Percentiles rank a stretch among this genome's conserved stretches.
These are phyloP conservation scores for Sakesphorus luctuosus DNA, from an alignment of 2,113 vertebrate genomes.

Conservation along the genomic window DNA sequence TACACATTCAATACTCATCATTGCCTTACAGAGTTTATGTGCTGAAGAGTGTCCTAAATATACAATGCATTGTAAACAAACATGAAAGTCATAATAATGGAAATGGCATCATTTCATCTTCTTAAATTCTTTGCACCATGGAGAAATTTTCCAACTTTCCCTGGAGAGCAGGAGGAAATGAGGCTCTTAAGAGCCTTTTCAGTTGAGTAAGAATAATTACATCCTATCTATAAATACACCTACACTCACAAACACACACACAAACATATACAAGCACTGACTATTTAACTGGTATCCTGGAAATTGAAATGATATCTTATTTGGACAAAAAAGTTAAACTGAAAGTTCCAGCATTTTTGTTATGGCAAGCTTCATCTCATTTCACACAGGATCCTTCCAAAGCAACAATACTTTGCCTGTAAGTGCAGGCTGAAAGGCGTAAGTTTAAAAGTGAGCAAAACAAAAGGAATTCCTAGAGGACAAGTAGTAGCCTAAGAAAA, in stretches of 20 bases:
- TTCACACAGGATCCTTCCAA: not conserved
- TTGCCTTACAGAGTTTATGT: not conserved
- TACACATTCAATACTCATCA: not conserved
- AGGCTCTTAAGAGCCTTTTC: not conserved
- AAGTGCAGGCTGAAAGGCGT: not conserved
- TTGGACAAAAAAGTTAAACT: not conserved
- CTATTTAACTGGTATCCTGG: not conserved
- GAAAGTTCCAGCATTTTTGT: not conserved
- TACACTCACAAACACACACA: not conserved
- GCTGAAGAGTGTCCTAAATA: not conserved
- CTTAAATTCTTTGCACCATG: not conserved
- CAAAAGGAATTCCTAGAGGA: not conserved
- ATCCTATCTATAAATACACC: not conserved
- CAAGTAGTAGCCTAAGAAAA: not conserved
- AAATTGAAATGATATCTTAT: not conserved
- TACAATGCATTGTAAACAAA: not conserved
- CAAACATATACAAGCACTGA: not conserved
- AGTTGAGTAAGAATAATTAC: not conserved
- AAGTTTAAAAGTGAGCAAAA: not conserved
- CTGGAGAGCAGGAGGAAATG: not conserved
- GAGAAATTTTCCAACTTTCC: not conserved
- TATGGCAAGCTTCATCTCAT: not conserved
- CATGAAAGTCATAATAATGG: not conserved
- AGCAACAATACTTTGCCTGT: not conserved
- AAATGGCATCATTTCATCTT: not conserved